Evolutionary conservation across 2,797 vertebrate genomes (phyloP).

Genomic region (Manis crassicaudata): DNA sequence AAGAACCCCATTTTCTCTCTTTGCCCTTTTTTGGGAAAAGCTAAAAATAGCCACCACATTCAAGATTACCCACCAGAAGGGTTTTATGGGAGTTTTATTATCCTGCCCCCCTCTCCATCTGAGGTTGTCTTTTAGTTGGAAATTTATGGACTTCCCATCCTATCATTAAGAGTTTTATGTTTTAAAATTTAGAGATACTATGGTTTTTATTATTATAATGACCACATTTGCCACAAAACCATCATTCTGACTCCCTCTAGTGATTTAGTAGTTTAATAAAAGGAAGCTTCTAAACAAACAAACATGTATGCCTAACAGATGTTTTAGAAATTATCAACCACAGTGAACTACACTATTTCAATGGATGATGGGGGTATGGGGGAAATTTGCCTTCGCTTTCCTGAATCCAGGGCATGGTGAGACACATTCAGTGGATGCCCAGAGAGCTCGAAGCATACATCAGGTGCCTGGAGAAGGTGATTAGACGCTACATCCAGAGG

Average conservation of each 20-base stretch:
- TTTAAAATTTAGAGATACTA: slow-evolving; percentile 10
- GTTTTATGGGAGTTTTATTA: not conserved
- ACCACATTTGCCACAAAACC: not conserved
- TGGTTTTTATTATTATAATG: not conserved
- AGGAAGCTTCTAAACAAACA: not conserved
- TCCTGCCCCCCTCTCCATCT: not conserved
- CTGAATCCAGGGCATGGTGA: slow-evolving; percentile 85
- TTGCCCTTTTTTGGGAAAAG: not conserved
- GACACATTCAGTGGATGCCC: slow-evolving; percentile 86
- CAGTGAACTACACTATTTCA: not conserved
- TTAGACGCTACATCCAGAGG: slow-evolving; percentile 83
- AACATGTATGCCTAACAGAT: not conserved
- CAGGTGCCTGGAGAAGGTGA: slow-evolving; percentile 78
- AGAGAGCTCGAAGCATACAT: slow-evolving; percentile 87
- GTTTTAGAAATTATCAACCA: not conserved
- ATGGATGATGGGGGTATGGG: too few species aligned
- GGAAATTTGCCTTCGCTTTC: not conserved
- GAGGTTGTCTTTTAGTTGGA: not conserved
- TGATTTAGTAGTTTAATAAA: not conserved
- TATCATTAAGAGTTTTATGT: not conserved
- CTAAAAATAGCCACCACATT: slow-evolving; percentile 8
- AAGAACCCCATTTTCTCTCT: not conserved
- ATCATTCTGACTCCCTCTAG: not conserved
- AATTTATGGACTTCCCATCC: not conserved
- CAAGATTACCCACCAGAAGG: not conserved